A percentile compares a stretch with the other conserved stretches of the same genome.
phyloP scores from a whole-genome alignment of 2,888 invertebrate species.

The Drosophila bunnanda region DNA sequence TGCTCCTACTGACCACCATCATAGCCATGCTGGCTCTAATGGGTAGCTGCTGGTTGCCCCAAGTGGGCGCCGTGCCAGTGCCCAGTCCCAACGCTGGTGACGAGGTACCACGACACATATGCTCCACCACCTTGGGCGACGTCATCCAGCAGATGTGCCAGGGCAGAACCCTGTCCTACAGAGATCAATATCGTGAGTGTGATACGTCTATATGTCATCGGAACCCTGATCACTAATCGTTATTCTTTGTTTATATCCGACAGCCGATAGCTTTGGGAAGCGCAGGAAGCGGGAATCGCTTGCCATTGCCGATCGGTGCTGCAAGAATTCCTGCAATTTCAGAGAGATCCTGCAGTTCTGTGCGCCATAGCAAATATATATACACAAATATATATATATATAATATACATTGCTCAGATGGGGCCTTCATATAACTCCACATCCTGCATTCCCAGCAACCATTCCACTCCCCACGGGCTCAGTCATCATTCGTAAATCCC shows the following conservation, averaged over 20 bases:
- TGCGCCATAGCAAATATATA: slow-evolving; percentile 7
- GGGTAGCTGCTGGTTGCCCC: slow-evolving; percentile 39
- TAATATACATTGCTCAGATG: slow-evolving; percentile 2
- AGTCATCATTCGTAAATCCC: slow-evolving; percentile 16
- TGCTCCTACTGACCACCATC: slow-evolving; percentile 55
- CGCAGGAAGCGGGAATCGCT: slow-evolving; percentile 66
- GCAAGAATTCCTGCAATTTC: slow-evolving; percentile 76
- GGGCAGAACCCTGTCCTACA: slow-evolving; percentile 76
- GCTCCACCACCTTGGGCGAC: slow-evolving; percentile 80
- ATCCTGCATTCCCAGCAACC: slow-evolving; percentile 3
- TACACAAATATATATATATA: neutral
- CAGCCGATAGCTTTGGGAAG: slow-evolving; percentile 60
- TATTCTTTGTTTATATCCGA: neutral
- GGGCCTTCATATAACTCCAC: slow-evolving; percentile 1
- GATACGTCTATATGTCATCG: neutral
- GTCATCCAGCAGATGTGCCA: slow-evolving; percentile 76
- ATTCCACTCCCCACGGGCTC: slow-evolving; percentile 12
- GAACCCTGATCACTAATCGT: neutral
- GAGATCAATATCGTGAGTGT: slow-evolving; percentile 78
- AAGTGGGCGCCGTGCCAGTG: slow-evolving; percentile 51
- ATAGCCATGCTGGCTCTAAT: slow-evolving; percentile 51
- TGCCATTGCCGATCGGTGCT: slow-evolving; percentile 64
- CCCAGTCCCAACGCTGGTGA: neutral
- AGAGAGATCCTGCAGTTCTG: slow-evolving; percentile 79
- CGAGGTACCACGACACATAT: slow-evolving; percentile 67